Evolutionary conservation across 2,888 invertebrate species (phyloP), one percentile per base, ranked within the genome.

Genomic region (Metallyticus violacea): DNA sequence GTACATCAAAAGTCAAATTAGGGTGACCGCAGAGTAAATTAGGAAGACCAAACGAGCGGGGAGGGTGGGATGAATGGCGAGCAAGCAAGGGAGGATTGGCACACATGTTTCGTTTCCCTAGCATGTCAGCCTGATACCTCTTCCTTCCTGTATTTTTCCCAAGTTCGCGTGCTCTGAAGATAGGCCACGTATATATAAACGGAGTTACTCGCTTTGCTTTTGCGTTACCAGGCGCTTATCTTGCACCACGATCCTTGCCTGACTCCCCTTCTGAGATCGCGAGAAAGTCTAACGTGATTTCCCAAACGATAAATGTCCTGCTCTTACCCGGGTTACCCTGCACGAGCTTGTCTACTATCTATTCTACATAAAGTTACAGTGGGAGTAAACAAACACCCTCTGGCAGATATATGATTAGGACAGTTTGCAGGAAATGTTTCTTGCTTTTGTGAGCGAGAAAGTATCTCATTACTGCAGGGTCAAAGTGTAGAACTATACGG

Each of bases 1-100:
- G 84, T 25, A 79, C 84, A 86, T 82, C 82, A 78, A 80, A 85
- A 87, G 87, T 87, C 85, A 87, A 85, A 87, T 87, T 87, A 87
- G 87, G 87, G 87, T 82, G 87, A 85, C 85, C 85, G 81, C 85
- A 77, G 86, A 62, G 40, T 62, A 62, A 62, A 62, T 62, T 62
- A 62, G 28, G 30, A 29, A 25, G 85, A n/a, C n/a, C n/a, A n/a
- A n/a, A n/a, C n/a, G n/a, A n/a, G n/a, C n/a, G n/a, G n/a, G n/a
- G n/a, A 81, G 40, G 40, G 40, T 62, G 40, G 40, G 2, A 62
- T 62, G 40, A 62, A 62, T 62, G 40, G n/a, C n/a, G n/a, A n/a
- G n/a, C n/a, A n/a, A n/a, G n/a, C n/a, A n/a, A n/a, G 40, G 40
- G 2, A 62, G 9, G 40, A 62, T 15, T 62, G 40, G 40, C 40